Evolutionary conservation across 2,113 vertebrate species (phyloP), one percentile per base, ranked within the genome.

Genomic region (Muscicapa adusta): DNA sequence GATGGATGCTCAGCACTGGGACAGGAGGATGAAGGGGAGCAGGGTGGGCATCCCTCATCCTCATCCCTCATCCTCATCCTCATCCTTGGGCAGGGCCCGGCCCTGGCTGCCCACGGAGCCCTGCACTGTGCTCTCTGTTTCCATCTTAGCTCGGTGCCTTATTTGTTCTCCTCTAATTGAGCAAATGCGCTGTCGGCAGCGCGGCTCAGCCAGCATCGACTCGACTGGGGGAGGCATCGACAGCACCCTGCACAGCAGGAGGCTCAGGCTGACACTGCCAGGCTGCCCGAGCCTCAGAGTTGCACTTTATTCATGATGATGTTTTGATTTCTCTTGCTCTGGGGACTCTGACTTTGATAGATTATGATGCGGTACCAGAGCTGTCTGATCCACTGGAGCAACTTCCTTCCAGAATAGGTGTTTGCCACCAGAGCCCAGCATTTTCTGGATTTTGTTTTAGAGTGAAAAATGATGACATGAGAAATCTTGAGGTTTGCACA

Each of bases 271-370:
- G 75, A 48, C 36, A 24, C 82, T 80, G 75, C 33, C 82, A 85
- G 34, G 31, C 47, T 60, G 5, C 40, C 48, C 40, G 2, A 56
- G 96, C 3, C 54, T 36, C 36, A 36, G 74, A 91, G 75, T n/a
- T 86, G 75, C 89, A 68, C 89, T 91, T 85, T 74, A 74, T 74
- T 86, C 82, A 67, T 38, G 54, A 85, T 51, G 88, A 85, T 51
- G 88, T 60, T 96, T 96, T 96, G 97, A 96, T 96, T 96, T 95
- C 96, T 95, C 33, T 18, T 95, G 78, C 97, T 95, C 97, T 92
- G 94, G 97, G 96, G 96, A 97, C 70, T 47, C 78, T 3, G 45
- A 62, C 95, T 92, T 92, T 94, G 96, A 91, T 93, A 92, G 97
- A 96, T 83, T 74, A 86, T 73, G 93, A 73, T 85, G 85, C 58